Evolutionary conservation across 2,888 invertebrate genomes (phyloP).

Genomic region (Acleris holmiana): DNA sequence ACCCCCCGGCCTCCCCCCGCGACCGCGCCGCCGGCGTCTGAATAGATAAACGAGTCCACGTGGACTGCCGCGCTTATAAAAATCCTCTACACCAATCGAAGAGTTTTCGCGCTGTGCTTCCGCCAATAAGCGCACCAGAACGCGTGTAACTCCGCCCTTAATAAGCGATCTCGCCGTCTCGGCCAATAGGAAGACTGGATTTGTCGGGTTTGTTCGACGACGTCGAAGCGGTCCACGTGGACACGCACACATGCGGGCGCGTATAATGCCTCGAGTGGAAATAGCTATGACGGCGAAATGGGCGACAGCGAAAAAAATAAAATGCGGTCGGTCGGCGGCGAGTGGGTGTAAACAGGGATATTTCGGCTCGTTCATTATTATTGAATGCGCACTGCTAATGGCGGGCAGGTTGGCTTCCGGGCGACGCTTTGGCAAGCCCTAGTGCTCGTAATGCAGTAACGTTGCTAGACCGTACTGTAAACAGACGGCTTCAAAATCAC

Average conservation of each 20-base stretch:
- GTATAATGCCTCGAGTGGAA: slow-evolving; percentile 85
- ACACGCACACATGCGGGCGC: slow-evolving; percentile 75
- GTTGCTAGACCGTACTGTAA: not conserved
- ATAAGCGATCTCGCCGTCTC: slow-evolving; percentile 77
- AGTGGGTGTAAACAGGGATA: slow-evolving; percentile 84
- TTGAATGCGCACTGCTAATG: slow-evolving; percentile 82
- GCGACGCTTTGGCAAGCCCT: no score
- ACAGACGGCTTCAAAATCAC: not conserved
- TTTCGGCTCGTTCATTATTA: slow-evolving; percentile 84
- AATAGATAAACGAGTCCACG: slow-evolving; percentile 86
- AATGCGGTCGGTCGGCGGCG: slow-evolving; percentile 84
- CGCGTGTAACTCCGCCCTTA: slow-evolving; percentile 84
- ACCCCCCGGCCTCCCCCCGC: slow-evolving; percentile 82
- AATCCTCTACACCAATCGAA: slow-evolving; percentile 75
- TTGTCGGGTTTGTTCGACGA: slow-evolving; percentile 72
- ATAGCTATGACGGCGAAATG: slow-evolving; percentile 85
- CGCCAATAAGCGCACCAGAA: slow-evolving; percentile 62
- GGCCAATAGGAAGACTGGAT: slow-evolving; percentile 63
- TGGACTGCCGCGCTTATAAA: slow-evolving; percentile 83
- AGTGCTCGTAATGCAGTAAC: not conserved
- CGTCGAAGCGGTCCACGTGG: slow-evolving; percentile 81
- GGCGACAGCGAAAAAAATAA: slow-evolving; percentile 85
- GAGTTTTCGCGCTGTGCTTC: slow-evolving; percentile 49
- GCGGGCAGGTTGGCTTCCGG: slow-evolving; percentile 50
- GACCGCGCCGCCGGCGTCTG: slow-evolving; percentile 85